These are phyloP conservation scores for Belonocnema kinseyi DNA, from an alignment of 1,140 invertebrate species.

Conservation along the genomic window DNA sequence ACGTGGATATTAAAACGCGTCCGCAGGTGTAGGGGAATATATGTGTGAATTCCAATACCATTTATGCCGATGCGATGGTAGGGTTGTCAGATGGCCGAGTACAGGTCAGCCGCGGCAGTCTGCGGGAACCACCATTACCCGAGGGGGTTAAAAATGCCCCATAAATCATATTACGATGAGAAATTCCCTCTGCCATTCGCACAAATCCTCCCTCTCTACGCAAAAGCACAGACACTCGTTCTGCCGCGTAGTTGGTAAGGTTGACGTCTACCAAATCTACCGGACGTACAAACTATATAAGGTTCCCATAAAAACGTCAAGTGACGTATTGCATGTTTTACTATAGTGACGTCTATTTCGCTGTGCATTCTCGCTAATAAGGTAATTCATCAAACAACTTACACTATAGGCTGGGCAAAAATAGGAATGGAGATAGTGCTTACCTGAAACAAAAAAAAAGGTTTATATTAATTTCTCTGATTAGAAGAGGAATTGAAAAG, in stretches of 20 bases:
- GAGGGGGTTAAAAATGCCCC: slow-evolving; percentile 67
- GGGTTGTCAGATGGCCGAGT: slow-evolving; percentile 33
- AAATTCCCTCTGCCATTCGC: slow-evolving; percentile 60
- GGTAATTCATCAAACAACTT: no score
- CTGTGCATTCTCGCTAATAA: no score
- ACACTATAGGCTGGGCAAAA: no score
- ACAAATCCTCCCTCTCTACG: slow-evolving; percentile 39
- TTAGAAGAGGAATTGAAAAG: no score
- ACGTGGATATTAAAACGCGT: slow-evolving; percentile 46
- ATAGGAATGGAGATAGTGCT: not conserved
- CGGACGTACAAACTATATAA: not conserved
- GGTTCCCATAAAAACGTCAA: not conserved
- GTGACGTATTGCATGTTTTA: not conserved
- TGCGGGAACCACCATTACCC: slow-evolving; percentile 51
- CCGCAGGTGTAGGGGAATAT: slow-evolving; percentile 37
- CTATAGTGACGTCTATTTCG: no score
- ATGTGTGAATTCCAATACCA: slow-evolving; percentile 33
- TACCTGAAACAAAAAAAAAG: not conserved
- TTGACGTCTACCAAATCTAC: slow-evolving; percentile 22
- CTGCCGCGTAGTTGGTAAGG: slow-evolving; percentile 9
- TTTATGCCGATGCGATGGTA: slow-evolving; percentile 37
- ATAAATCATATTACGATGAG: slow-evolving; percentile 70
- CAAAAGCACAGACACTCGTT: slow-evolving; percentile 10
- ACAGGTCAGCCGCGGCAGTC: slow-evolving; percentile 44
- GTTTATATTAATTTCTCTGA: not conserved